Conservation (phyloP, 92 coral and sea anemone species). For the Paramuricea clavata region DNA sequence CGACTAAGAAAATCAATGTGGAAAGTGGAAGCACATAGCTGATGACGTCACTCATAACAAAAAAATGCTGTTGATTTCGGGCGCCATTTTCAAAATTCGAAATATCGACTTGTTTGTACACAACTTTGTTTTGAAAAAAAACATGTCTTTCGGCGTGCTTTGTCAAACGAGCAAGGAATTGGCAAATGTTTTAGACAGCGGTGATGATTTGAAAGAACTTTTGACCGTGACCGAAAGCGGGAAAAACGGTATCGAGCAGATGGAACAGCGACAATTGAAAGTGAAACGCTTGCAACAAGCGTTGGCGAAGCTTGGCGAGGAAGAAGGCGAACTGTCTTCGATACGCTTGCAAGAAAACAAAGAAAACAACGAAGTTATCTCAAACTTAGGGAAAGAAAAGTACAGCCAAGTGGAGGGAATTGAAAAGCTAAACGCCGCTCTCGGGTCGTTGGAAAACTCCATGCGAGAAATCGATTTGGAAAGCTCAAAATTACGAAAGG, state of each 20-base stretch:
- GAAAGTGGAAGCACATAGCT: neutral
- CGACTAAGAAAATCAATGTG: neutral
- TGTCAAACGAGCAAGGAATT: conserved; percentile 68
- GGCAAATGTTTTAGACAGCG: conserved; percentile 82
- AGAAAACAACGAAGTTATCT: conserved; percentile 50
- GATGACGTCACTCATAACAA: neutral
- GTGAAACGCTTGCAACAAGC: conserved; percentile 48
- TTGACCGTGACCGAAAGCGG: conserved; percentile 48
- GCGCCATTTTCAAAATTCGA: conserved; percentile 68
- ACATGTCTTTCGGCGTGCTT: conserved; percentile 63
- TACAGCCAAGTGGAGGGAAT: conserved; percentile 60
- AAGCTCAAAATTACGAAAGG: conserved; percentile 56
- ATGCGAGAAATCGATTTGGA: conserved; percentile 68
- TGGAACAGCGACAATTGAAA: conserved; percentile 54
- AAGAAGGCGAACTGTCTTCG: conserved; percentile 33
- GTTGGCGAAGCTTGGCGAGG: conserved; percentile 57
- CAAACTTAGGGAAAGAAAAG: conserved; percentile 68
- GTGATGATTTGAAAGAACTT: conserved; percentile 80
- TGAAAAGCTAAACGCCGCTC: conserved; percentile 77
- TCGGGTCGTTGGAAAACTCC: conserved; percentile 61
- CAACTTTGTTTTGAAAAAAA: neutral
- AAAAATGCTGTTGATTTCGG: conserved; percentile 18
- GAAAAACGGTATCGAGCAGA: conserved; percentile 31
- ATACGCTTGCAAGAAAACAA: conserved; percentile 46
- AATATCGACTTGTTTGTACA: neutral